Base-by-base conservation (phyloP, 2,797 vertebrate genomes). In the Phoeniculus purpureus region DNA sequence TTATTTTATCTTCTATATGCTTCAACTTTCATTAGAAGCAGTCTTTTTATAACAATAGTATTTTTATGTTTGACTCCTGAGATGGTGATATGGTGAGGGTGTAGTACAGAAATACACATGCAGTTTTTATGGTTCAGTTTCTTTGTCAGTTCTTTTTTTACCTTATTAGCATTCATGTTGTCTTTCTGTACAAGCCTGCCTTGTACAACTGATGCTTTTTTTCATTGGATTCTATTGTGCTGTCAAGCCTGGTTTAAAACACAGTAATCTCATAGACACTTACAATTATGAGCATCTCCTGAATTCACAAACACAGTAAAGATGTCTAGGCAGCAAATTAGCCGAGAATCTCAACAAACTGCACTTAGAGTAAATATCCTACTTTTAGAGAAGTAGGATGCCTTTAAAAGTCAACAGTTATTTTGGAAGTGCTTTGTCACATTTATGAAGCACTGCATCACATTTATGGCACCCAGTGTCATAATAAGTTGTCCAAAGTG, bases 281-380 rank as follows among this genome's bases (percentile, higher is more conserved):
- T 96, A 94, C 19, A 96, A 96, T 96, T 97, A 97, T n/a, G 67
- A 96, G 94, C 88, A 91, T 86, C 89, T 92, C 86, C 81, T 52
- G 87, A 94, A 96, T 95, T 96, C 96, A 92, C 86, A 97, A 96
- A 96, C 70, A 71, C 92, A 92, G 96, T 97, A 96, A 95, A 95
- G 91, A 92, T 52, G 80, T 2, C 23, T 87, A 96, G 94, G 95
- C 95, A 96, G 90, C 62, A 96, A 94, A 97, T 97, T 97, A 97
- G 80, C 87, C 86, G 87, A 82, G 72, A 95, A 93, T 93, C 78
- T 89, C 55, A 68, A 82, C 94, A 94, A 97, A 96, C 92, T 93
- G 96, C 94, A 96, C 95, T 96, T 97, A 95, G 31, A 96, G 81
- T 96, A 97, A 97, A 97, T 96, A 96, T 81, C 71, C 65, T 93